Evolutionary conservation across 2,888 invertebrate species (phyloP), one percentile per base, ranked within the genome.

Genomic region (Xestia sexstrigata): DNA sequence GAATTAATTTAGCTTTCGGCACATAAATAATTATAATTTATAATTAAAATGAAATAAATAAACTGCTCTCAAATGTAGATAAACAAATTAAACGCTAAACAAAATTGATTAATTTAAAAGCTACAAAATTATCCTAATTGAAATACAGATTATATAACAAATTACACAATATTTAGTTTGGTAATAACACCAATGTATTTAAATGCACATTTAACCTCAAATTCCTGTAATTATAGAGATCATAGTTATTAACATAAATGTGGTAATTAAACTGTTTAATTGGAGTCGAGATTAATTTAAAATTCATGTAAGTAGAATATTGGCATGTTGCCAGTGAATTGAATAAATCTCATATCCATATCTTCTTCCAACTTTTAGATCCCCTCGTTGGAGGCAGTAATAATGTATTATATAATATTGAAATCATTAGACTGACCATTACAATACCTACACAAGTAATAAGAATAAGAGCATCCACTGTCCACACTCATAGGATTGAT

Each of bases 161-260:
- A n/a, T n/a, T n/a, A n/a, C n/a, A n/a, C n/a, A n/a, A n/a, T n/a
- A n/a, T n/a, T n/a, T n/a, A n/a, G n/a, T n/a, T n/a, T n/a, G n/a
- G n/a, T n/a, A n/a, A n/a, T n/a, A n/a, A n/a, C n/a, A n/a, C n/a
- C 47, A 26, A 49, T 73, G 73, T 39, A 55, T 62, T 49, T 26
- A 42, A 58, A 42, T 47, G 13, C n/a, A 58, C 35, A 42, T 23
- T 73, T 63, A 30, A 65, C 35, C 45, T 35, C 30, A 26, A 74
- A 82, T 74, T 47, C 47, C 26, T 65, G 2, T 65, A 55, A 71
- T 82, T 71, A 60, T 49, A 5, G 42, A 39, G 26, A 68, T 82
- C 58, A 63, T 30, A 35, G 23, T 68, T 68, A 30, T 79, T 39
- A 58, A 30, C n/a, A 71, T 71, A 45, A 79, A 66, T 66, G 65